These are phyloP conservation scores for Mechanitis messenoides DNA, from an alignment of 2,888 invertebrate species.

Conservation along the genomic window DNA sequence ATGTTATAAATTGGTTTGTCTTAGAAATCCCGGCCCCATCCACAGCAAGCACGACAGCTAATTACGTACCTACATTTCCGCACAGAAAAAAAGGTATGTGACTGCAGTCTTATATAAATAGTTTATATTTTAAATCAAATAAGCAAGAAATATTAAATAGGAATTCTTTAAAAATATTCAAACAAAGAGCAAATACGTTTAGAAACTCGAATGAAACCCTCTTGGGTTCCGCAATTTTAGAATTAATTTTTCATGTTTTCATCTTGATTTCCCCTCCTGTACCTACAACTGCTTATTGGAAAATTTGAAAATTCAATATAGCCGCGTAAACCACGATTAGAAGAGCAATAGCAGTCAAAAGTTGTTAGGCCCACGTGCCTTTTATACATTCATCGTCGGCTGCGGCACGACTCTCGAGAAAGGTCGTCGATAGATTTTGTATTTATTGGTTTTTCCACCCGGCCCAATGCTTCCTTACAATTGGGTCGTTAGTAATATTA, in stretches of 20 bases:
- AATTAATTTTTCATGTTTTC: constrained; percentile 53
- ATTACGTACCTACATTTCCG: constrained; percentile 75
- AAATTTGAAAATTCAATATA: constrained; percentile 50
- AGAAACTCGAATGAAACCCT: constrained; percentile 43
- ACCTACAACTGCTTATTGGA: constrained; percentile 34
- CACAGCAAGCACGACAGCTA: constrained; percentile 78
- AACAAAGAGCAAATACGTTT: constrained; percentile 22
- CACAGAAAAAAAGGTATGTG: constrained; percentile 80
- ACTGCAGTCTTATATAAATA: constrained; percentile 6
- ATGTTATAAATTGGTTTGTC: constrained; percentile 35
- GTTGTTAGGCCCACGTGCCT: constrained; percentile 49
- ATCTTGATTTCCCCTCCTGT: constrained; percentile 37
- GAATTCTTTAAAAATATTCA: constrained; percentile 15
- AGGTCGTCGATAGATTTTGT: constrained; percentile 65
- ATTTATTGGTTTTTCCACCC: constrained; percentile 72
- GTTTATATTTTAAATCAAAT: not conserved
- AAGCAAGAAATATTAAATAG: constrained; percentile 11
- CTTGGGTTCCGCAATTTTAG: constrained; percentile 39
- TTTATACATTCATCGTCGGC: constrained; percentile 59
- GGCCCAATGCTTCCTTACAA: constrained; percentile 69
- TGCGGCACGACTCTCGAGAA: constrained; percentile 47
- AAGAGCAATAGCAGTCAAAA: constrained; percentile 52
- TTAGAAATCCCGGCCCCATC: constrained; percentile 92
- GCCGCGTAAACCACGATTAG: constrained; percentile 51
- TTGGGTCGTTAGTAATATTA: constrained; percentile 75